These are phyloP conservation scores for Stylophora pistillata DNA, from an alignment of 64 coral and sea anemone species.

Conservation along the genomic window DNA sequence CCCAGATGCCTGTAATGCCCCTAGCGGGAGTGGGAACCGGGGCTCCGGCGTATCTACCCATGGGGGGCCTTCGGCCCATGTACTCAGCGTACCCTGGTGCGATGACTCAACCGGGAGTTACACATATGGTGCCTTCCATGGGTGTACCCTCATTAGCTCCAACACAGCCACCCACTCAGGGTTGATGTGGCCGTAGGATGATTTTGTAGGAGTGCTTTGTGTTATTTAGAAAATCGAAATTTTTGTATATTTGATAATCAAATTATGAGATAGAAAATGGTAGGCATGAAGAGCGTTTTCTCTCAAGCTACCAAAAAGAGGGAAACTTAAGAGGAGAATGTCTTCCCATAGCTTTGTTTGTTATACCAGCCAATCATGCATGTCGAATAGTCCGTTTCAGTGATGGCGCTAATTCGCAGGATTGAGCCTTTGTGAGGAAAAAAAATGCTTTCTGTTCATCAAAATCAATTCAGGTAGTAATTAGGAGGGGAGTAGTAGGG, in stretches of 20 bases:
- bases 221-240: background rate
- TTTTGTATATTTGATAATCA: background rate
- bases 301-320: too few species aligned
- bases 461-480: too few species aligned
- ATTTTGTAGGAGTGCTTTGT: background rate
- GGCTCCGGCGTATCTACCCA: slow-evolving; percentile 29
- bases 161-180: background rate
- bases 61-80: slow-evolving; percentile 28
- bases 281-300: too few species aligned
- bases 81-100: slow-evolving; percentile 27
- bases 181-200: background rate
- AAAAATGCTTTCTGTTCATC: too few species aligned
- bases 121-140: slow-evolving; percentile 39
- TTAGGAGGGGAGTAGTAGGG: too few species aligned
- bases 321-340: too few species aligned
- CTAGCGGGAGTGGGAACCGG: slow-evolving; percentile 5
- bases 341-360: too few species aligned
- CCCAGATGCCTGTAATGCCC: slow-evolving; percentile 40
- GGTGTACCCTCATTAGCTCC: background rate
- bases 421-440: too few species aligned
- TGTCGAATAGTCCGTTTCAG: too few species aligned
- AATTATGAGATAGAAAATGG: background rate
- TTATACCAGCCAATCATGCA: too few species aligned
- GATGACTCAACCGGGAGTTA: background rate
- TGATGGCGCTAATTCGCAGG: too few species aligned